Conservation (phyloP, 2,888 invertebrate genomes). For the Aporophyla nigra region DNA sequence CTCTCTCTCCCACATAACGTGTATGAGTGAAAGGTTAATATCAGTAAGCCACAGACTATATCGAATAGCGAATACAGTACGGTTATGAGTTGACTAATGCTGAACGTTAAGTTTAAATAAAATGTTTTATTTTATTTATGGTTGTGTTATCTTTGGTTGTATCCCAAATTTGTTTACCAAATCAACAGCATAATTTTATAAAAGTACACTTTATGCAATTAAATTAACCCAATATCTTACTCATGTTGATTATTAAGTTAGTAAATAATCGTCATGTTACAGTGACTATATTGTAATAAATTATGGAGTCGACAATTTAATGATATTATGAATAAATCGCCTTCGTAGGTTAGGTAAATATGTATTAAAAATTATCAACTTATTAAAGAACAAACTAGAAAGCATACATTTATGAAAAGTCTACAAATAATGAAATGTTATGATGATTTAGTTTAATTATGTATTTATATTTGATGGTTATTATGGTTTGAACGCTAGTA, state of each 20-base stretch:
- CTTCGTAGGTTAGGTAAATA: slow-evolving; percentile 63
- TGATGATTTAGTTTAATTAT: slow-evolving; percentile 7
- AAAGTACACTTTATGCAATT: slow-evolving; percentile 39
- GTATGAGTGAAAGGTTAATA: slow-evolving; percentile 16
- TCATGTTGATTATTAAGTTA: slow-evolving; percentile 16
- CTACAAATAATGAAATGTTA: slow-evolving; percentile 18
- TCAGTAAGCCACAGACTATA: slow-evolving; percentile 29
- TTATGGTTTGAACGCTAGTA: slow-evolving; percentile 19
- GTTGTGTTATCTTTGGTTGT: slow-evolving; percentile 56
- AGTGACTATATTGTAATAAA: slow-evolving; percentile 29
- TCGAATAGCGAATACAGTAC: slow-evolving; percentile 8
- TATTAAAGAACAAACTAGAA: background rate
- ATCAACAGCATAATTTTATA: slow-evolving; percentile 31
- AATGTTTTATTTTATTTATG: slow-evolving; percentile 26
- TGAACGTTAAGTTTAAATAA: background rate
- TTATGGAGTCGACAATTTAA: slow-evolving; percentile 32
- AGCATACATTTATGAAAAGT: slow-evolving; percentile 7
- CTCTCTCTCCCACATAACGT: slow-evolving; percentile 8
- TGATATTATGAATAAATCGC: slow-evolving; percentile 62
- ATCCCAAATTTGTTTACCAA: slow-evolving; percentile 6
- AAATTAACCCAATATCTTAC: slow-evolving; percentile 6
- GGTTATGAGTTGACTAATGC: slow-evolving; percentile 5
- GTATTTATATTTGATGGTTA: slow-evolving; percentile 8
- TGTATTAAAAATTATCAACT: slow-evolving; percentile 22
- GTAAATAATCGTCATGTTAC: slow-evolving; percentile 11